Conservation (phyloP, 2,888 invertebrate species). For the Syrista parreyssii region DNA sequence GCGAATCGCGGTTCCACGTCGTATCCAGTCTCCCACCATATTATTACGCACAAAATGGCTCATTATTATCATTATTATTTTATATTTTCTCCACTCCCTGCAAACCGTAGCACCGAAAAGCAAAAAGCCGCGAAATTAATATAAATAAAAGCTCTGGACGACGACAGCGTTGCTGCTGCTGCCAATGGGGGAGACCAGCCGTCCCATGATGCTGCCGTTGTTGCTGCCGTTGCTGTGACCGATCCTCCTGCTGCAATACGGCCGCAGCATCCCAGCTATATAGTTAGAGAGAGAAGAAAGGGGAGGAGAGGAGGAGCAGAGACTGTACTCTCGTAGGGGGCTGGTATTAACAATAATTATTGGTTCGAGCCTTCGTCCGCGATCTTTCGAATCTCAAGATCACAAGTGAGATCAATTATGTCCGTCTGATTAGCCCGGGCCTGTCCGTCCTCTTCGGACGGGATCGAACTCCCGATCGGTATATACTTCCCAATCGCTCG, state of each 20-base stretch:
- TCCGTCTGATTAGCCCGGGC: conserved; percentile 62
- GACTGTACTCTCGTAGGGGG: conserved; percentile 29
- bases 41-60: conserved; percentile 64
- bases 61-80: conserved; percentile 64
- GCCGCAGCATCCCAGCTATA: conserved; percentile 11
- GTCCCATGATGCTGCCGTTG: neutral
- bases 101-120: conserved; percentile 50
- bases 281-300: conserved; percentile 11
- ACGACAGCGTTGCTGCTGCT: neutral
- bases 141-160: conserved; percentile 58
- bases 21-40: conserved; percentile 55
- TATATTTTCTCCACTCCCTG: conserved; percentile 54
- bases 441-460: conserved; percentile 21
- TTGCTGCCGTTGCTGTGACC: neutral
- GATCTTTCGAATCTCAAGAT: conserved; percentile 65
- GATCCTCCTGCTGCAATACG: conserved; percentile 11
- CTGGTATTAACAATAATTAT: conserved; percentile 65
- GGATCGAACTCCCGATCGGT: neutral
- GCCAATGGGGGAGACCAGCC: neutral
- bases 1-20: conserved; percentile 49
- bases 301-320: conserved; percentile 18
- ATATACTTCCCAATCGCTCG: neutral
- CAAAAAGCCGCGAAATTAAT: conserved; percentile 60
- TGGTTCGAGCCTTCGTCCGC: conserved; percentile 63
- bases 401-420: conserved; percentile 66